A percentile compares a stretch with the other conserved stretches of the same genome.
These are phyloP conservation scores for Hyalella azteca DNA, from an alignment of 2,888 invertebrate species.

Conservation along the genomic window DNA sequence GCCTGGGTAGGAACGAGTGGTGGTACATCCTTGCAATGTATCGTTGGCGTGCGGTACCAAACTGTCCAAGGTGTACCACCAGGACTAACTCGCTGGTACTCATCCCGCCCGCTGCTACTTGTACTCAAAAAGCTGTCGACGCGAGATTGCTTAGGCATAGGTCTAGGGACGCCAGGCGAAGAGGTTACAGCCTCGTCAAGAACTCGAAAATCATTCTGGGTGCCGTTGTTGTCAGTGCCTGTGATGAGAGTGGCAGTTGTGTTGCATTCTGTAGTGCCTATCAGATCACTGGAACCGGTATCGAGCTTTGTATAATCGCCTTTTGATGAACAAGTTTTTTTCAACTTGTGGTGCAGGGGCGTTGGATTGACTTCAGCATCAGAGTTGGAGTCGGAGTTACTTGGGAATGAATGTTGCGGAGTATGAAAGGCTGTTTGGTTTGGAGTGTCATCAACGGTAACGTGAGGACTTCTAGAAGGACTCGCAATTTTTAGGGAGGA, in stretches of 20 bases:
- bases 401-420: constrained; percentile 3
- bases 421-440: constrained; percentile 18
- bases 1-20: constrained; percentile 15
- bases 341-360: neutral
- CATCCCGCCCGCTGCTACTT: constrained; percentile 28
- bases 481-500: neutral
- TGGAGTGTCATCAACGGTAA: neutral
- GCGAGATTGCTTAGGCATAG: neutral
- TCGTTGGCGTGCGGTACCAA: constrained; percentile 15
- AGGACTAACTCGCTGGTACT: constrained; percentile 28
- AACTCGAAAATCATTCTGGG: constrained; percentile 6
- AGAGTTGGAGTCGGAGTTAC: neutral
- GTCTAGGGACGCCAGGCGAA: neutral
- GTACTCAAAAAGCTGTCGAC: constrained; percentile 21
- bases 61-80: constrained; percentile 33
- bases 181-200: neutral
- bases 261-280: constrained; percentile 33
- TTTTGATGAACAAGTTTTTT: neutral
- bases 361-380: neutral
- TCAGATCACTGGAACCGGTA: constrained; percentile 34
- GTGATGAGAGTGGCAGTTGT: constrained; percentile 21
- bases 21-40: neutral
- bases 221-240: neutral
- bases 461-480: neutral
- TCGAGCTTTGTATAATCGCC: constrained; percentile 20